Evolutionary conservation across 35 echinoderm and acorn worm genomes (phyloP), one percentile per base, ranked within the genome.

Genomic region (Ophiothrix spiculata): DNA sequence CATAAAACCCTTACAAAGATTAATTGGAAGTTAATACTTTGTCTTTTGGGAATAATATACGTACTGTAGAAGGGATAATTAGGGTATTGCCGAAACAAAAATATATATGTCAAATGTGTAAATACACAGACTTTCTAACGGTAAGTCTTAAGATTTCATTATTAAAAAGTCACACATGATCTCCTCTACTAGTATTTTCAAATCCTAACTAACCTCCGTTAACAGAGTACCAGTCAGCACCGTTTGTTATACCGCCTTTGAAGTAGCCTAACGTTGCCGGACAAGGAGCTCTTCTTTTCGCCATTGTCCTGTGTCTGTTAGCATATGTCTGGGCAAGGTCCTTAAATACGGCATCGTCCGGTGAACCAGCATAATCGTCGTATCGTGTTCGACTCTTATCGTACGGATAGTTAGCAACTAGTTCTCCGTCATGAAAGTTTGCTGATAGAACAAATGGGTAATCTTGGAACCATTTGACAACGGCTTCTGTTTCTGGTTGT

Each of bases 351-450:
- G 82, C 86, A 76, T 99, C 96, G 29, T 99, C 96, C 19, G 91
- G 92, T 13, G 92, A 89, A 0, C 86, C 86, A 0, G 92, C 80
- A 77, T 99, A 99, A 54, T 60, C 90, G 73, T 82, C 85, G 15
- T 78, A 82, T 16, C 74, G 78, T 37, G 76, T 93, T 16, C 92
- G 85, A 32, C 88, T 91, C 36, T 81, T 94, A 40, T 99, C 96
- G 79, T 94, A 99, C 0, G 96, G 96, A 54, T 94, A 99, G 45
- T 98, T 99, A 1, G 96, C 96, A 8, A 99, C 96, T 78, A 94
- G 37, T n/a, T 94, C 92, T 0, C 92, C 96, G 28, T 99, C 92
- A 74, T 99, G 96, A 16, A 99, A 79, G 33, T 99, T 99, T 33
- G 91, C 95, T 0, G 96, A 99, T 21, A 99, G 35, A 28, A 99